Evolutionary conservation across 2,888 invertebrate species (phyloP), one percentile per base, ranked within the genome.

Genomic region (Zhuqinia jingwanae): DNA sequence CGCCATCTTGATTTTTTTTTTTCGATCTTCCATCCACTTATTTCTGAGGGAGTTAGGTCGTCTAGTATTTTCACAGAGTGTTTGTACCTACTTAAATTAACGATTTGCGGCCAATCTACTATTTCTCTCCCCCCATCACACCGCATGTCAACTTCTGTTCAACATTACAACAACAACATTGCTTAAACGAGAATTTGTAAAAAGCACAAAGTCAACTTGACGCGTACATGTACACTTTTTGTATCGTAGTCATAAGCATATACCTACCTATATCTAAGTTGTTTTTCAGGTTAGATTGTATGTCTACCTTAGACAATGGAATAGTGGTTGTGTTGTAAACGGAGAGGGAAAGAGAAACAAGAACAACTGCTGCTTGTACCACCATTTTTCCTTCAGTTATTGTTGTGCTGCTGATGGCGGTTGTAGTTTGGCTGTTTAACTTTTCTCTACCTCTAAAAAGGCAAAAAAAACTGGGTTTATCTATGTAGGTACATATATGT

Each of bases 141-240:
- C n/a, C 47, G 45, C 45, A 45, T 68, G 36, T 68, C 68, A 1
- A 70, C 47, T 47, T 70, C 70, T 70, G 63, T 36, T n/a, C 63
- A 70, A 47, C 70, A 70, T 45, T 15, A 70, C 42, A 45, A 70
- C 70, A 22, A 68, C 42, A 42, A 27, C 63, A 70, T 45, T 47
- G 70, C n/a, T 70, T 47, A 70, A 70, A 68, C 11, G 13, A 25
- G 45, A 70, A 13, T 70, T 70, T 70, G 70, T 70, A 47, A 47
- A 70, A 70, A 68, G 11, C n/a, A 30, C 60, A n/a, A 65, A 6
- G 30, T 47, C 42, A 70, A 47, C 47, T 45, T 20, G 25, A 42
- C 65, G 25, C 13, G 70, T 45, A 22, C 20, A 58, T 22, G 13
- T 60, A 15, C 13, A 15, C 13, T 27, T 10, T 56, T 27, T 25